Base-by-base conservation (phyloP, 2,888 invertebrate species). In the Alentia gelatinosa region DNA sequence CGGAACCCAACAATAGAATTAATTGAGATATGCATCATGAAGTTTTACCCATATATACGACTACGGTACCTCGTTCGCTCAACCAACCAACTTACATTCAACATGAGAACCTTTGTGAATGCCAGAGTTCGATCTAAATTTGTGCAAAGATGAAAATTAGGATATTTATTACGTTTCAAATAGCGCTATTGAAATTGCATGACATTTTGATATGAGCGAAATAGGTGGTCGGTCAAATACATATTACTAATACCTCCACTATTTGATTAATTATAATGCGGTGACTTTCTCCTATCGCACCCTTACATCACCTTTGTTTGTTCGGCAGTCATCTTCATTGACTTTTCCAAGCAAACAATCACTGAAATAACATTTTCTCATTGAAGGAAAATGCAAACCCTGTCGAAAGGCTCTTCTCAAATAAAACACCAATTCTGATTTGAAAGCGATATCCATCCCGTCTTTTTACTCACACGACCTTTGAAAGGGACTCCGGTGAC, bases 381-480 rank as follows among this genome's bases (percentile, higher is more conserved):
- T 33, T 35, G 37, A 35, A 4, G 35, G 79, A 79, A 74, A 79
- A 79, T 79, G 79, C 79, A 79, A 79, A 39, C 79, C 37, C 37
- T 39, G 19, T 26, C 79, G 15, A 39, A 35, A 37, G 79, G 37
- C 79, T 39, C 74, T 3, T 39, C 39, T 39, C 35, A 35, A 79
- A 37, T 37, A 79, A 79, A 79, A 35, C 37, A 37, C 79, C 79
- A 79, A 37, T 79, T 39, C 79, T 39, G 79, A 79, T 79, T 79
- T 79, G 79, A 79, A 79, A 79, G 39, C 79, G 39, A 79, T 79
- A 79, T 79, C 79, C 79, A 39, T 79, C 68, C 12, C 5, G 4
- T 74, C 15, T 37, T 35, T 79, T 79, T 79, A 19, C 35, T 7
- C 19, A 19, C 37, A 23, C 39, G 79, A 79, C 79, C 79, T 35